Evolutionary conservation across 2,797 vertebrate species (phyloP).

Genomic region (Galaxias olidus): DNA sequence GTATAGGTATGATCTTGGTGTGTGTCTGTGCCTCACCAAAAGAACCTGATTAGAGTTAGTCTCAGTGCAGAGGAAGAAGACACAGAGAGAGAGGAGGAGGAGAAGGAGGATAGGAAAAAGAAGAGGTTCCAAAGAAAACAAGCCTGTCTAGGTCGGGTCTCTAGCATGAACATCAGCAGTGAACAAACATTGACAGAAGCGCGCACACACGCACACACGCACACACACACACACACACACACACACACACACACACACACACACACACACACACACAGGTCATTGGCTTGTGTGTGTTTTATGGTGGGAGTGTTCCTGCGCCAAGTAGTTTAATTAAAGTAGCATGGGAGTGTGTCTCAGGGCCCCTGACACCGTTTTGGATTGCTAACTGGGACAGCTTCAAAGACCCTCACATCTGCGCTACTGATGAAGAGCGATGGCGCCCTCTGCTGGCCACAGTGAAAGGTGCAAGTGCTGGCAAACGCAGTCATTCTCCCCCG

Average conservation of each 20-base stretch:
- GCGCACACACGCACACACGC: too few relatives aligned
- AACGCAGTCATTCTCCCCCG: not conserved
- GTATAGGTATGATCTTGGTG: not conserved
- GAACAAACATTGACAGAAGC: not conserved
- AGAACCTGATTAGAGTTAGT: too few relatives aligned
- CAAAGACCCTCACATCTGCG: not conserved
- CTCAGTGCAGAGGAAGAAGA: not conserved
- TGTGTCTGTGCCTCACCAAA: constrained; percentile 2
- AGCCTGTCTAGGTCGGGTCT: not conserved
- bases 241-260: too few relatives aligned
- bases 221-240: too few relatives aligned
- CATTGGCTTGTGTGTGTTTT: not conserved
- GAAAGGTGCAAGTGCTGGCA: not conserved
- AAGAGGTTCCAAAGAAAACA: constrained; percentile 17
- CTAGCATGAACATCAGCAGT: constrained; percentile 6
- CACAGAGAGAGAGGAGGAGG: not conserved
- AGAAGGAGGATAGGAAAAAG: not conserved
- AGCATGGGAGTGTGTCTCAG: not conserved
- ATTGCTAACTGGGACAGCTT: not conserved
- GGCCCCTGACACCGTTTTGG: not conserved
- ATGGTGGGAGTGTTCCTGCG: not conserved
- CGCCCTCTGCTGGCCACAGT: constrained; percentile 16
- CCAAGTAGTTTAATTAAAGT: not conserved
- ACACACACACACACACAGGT: too few relatives aligned
- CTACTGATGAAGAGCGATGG: not conserved